Conservation (phyloP, 2,797 vertebrate species). For the Presbytis comata region DNA sequence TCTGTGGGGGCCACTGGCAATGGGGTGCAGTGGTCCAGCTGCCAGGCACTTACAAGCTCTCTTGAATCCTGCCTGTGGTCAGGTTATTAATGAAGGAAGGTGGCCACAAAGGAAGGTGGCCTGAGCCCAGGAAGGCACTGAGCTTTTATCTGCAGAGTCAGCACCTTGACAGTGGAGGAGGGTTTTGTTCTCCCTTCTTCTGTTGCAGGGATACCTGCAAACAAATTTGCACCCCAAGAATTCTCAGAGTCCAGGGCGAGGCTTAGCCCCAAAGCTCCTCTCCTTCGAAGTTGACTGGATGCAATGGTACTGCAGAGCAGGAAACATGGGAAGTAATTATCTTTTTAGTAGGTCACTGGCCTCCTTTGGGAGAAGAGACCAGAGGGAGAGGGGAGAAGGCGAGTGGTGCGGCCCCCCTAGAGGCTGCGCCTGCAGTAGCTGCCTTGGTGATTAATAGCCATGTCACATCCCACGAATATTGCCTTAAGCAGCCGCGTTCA, state of each 20-base stretch:
- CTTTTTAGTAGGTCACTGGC: constrained; percentile 76
- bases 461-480: constrained; percentile 69
- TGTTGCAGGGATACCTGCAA: not conserved
- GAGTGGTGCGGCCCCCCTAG: not conserved
- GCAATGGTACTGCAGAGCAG: constrained; percentile 49
- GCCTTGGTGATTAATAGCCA: constrained; percentile 70
- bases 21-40: not conserved
- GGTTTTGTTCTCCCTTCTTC: not conserved
- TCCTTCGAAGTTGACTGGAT: not conserved
- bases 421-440: constrained; percentile 31
- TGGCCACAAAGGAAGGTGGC: not conserved
- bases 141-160: not conserved
- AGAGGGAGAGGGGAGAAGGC: constrained; percentile 51
- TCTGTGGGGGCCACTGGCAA: not conserved
- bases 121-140: not conserved
- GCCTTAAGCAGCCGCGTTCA: constrained; percentile 58
- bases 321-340: constrained; percentile 74
- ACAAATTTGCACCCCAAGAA: not conserved
- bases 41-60: not conserved
- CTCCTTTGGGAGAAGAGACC: constrained; percentile 71
- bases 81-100: not conserved
- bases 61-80: not conserved
- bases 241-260: not conserved
- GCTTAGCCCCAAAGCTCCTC: not conserved
- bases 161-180: not conserved